Base-by-base conservation (phyloP, 2,113 vertebrate genomes). In the Puntigrus tetrazona region DNA sequence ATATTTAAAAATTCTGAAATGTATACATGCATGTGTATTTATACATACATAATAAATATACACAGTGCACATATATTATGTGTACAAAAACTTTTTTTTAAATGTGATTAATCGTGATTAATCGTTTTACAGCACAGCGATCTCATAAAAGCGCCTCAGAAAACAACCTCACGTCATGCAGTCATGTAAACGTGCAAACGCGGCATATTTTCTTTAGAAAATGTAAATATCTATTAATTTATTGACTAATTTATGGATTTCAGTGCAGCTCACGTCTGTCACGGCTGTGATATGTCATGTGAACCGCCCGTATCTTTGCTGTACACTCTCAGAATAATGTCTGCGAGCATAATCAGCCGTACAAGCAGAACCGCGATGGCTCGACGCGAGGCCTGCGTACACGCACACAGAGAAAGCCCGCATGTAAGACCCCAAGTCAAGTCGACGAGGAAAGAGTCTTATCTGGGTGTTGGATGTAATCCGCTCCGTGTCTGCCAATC, bases 391-490 rank as follows among this genome's bases (percentile, higher is more conserved):
- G 52, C 72, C 82, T 43, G 47, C 6, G 25, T 67, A 52, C 81
- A 82, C 47, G 11, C 67, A 59, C 50, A 83, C 78, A 73, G 29
- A 72, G 41, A 47, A 43, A 67, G 70, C 38, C 36, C 11, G 14
- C 70, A 43, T 76, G 63, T 67, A 75, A 63, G 77, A 84, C 43
- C 61, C 63, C 25, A 31, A 73, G 20, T 70, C 67, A 70, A 38
- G 34, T 70, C 34, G 5, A 70, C 4, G 67, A 81, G 72, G 79
- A 75, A 80, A 61, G 41, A 83, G 61, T 81, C 81, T 82, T 87
- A 87, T 89, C 86, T 77, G 72, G 85, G 80, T 74, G 83, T 84
- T 87, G 41, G 31, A 78, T 85, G 83, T 89, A 85, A 89, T 89
- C 86, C 86, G 59, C 75, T 45, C 76, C 25, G 10, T 75, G 86